Base-by-base conservation (phyloP, 2,113 vertebrate genomes). In the Orthonyx spaldingii region DNA sequence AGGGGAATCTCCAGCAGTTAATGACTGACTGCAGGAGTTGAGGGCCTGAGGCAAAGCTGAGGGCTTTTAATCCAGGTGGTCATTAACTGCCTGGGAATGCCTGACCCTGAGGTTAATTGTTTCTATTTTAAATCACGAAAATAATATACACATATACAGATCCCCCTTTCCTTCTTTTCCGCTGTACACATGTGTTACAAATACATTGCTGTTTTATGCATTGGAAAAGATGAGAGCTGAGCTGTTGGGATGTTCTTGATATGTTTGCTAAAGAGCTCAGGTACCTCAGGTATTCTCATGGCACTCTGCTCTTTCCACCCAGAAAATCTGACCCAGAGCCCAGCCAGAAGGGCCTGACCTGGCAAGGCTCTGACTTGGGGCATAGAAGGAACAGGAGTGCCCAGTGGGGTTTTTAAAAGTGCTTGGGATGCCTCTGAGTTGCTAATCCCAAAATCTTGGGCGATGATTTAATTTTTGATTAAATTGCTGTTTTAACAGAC, bases 61-160 rank as follows among this genome's bases (percentile, higher is more conserved):
- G 90, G 95, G 96, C 94, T 96, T 97, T 95, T 96, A 95, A 97
- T 97, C 96, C 97, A 97, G 95, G 94, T 96, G 97, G 95, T 94
- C 96, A 97, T 97, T 97, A 97, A 85, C 91, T 96, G 96, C 93
- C 95, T 94, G 94, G 97, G 96, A 96, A 96, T 90, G 95, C 93
- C 96, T 97, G 97, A 96, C 97, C 97, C 60, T 55, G 47, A 68
- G 96, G 97, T 97, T 97, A 97, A 94, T 94, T 97, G 95, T 97
- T 97, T 96, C 97, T 97, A 97, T 97, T 97, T 97, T 94, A 93
- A 97, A 96, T 93, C 79, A 77, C 5, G 46, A 92, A 94, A 97
- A 93, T 92, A 94, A 93, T 89, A 94, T 46, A 93, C 66, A 90
- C 71, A 90, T 60, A 96, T 63, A 86, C 37, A 90, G 82, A 41